These are phyloP conservation scores for Silurus meridionalis DNA, from an alignment of 2,113 vertebrate species.

Conservation along the genomic window DNA sequence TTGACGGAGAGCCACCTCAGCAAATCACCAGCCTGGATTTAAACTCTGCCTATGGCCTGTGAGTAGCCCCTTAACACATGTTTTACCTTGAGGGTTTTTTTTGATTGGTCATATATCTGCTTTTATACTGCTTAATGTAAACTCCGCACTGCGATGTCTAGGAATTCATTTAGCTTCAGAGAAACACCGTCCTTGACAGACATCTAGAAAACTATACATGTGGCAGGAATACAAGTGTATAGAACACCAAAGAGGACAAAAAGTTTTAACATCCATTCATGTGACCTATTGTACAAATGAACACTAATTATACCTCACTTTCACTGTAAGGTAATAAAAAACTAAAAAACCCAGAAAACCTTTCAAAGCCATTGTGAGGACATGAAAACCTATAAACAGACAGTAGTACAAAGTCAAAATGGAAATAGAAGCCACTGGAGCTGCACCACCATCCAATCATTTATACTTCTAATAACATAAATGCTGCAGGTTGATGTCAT, in stretches of 20 bases:
- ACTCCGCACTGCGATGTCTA: neutral
- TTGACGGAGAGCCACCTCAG: constrained; percentile 91
- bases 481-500: neutral
- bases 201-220: neutral
- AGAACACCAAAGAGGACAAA: neutral
- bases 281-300: neutral
- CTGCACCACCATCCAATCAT: neutral
- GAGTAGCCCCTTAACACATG: constrained; percentile 70
- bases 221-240: neutral
- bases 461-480: neutral
- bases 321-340: neutral
- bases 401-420: neutral
- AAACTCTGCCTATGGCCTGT: constrained; percentile 98
- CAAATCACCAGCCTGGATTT: constrained; percentile 92
- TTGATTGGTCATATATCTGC: neutral
- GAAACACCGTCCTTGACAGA: too few species aligned
- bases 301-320: neutral
- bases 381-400: neutral
- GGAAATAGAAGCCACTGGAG: neutral
- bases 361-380: neutral
- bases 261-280: too few species aligned
- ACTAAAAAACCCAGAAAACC: neutral
- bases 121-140: neutral
- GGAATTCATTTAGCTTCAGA: neutral
- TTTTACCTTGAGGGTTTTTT: neutral